A percentile compares a stretch with the other conserved stretches of the same genome.
phyloP scores from a whole-genome alignment of 2,797 vertebrate genomes.

The Sparidentex hasta region DNA sequence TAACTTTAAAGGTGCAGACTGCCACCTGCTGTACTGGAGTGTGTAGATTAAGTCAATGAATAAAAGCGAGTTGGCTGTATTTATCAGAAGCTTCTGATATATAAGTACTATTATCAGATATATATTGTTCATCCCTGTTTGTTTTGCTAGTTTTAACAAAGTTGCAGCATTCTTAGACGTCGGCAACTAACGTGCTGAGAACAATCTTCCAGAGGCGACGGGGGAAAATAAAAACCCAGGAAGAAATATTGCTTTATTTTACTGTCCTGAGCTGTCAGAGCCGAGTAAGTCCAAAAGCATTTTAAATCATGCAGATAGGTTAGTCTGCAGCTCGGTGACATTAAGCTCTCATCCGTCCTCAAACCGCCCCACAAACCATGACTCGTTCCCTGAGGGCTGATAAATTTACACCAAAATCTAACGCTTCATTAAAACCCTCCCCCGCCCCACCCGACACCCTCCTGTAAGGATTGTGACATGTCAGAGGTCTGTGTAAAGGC shows the following conservation, averaged over 20 bases:
- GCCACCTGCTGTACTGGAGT: no score
- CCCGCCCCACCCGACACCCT: slow-evolving; percentile 18
- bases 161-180: background rate
- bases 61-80: no score
- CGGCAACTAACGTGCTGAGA: background rate
- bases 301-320: slow-evolving; percentile 30
- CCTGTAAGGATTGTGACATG: slow-evolving; percentile 60
- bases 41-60: no score
- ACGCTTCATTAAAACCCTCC: slow-evolving; percentile 52
- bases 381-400: slow-evolving; percentile 57
- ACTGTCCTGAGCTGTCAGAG: slow-evolving; percentile 24
- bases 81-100: no score
- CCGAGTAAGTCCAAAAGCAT: slow-evolving; percentile 4
- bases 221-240: background rate
- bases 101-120: no score
- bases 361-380: slow-evolving; percentile 46
- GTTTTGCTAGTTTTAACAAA: background rate
- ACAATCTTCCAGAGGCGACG: no score
- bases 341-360: slow-evolving; percentile 27
- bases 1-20: no score
- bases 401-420: slow-evolving; percentile 67
- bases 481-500: slow-evolving; percentile 73
- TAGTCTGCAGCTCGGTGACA: slow-evolving; percentile 25
- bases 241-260: background rate
- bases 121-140: background rate